Percentiles rank a stretch among this genome's conserved stretches.
Evolutionary conservation across 2,113 vertebrate genomes (phyloP).

Genomic region (Dicaeum eximium): DNA sequence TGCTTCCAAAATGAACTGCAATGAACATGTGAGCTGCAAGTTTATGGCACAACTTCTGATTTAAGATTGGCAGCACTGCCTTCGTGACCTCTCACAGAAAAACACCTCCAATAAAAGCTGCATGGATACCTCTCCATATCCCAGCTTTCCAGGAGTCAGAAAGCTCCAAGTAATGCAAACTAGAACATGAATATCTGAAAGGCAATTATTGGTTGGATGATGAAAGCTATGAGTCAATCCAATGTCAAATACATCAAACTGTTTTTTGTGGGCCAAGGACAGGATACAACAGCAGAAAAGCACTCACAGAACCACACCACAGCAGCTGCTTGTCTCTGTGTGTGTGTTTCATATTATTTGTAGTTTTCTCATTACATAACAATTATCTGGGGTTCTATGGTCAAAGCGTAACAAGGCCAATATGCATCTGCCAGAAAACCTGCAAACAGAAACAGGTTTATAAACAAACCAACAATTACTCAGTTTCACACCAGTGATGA

Average conservation of each 20-base stretch:
- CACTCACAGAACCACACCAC: neutral
- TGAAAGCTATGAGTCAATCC: neutral
- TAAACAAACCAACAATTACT: neutral
- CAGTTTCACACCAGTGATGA: neutral
- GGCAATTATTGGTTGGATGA: neutral
- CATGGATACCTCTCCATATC: too few species aligned
- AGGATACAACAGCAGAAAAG: fast-evolving
- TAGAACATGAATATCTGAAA: neutral
- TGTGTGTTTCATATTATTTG: neutral
- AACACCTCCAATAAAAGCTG: fast-evolving
- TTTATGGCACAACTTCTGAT: neutral
- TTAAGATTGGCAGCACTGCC: neutral
- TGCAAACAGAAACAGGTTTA: neutral
- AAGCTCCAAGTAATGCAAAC: neutral
- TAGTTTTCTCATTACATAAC: neutral
- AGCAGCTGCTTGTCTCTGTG: neutral
- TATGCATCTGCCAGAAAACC: neutral
- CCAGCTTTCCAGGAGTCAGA: neutral
- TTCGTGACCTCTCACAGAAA: neutral
- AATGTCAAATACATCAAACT: neutral
- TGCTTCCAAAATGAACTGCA: slow-evolving; percentile 29
- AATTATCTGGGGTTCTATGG: neutral
- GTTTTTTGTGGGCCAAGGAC: neutral
- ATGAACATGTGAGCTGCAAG: fast-evolving
- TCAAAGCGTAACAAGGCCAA: neutral